Evolutionary conservation across 2,888 invertebrate species (phyloP), one percentile per base, ranked within the genome.

Genomic region (Apodemia duryi): DNA sequence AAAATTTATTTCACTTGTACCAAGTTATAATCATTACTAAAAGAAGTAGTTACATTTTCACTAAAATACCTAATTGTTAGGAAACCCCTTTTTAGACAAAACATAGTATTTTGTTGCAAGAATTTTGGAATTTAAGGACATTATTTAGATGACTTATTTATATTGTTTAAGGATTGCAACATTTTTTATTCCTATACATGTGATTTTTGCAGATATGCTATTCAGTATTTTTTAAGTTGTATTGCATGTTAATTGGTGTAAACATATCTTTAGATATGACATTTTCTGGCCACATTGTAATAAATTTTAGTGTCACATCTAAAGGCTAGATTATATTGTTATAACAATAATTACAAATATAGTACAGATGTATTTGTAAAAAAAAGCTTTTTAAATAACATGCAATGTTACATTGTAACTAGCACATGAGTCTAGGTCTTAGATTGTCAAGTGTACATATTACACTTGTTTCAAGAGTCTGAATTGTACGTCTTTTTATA

Each of bases 131-230:
- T 77, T 73, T 84, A 83, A 80, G 82, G 79, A 85, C 79, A 83
- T 80, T 76, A 79, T 81, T 84, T 81, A 83, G 76, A 80, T 80
- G 77, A 78, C 54, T 54, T 54, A 11, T 80, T 83, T 81, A 73
- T 81, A 81, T 78, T 82, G 77, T 71, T 71, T 85, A 86, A 87
- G 88, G 83, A 89, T 82, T 86, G 84, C 83, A 86, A 79, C 77
- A 77, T 75, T 87, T 54, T 54, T 54, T 54, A 54, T 54, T 54
- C 54, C 54, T 54, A 29, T 54, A 54, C 54, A 54, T 54, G 54
- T 54, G 29, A 54, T 54, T 54, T 54, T 54, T 54, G 28, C 54
- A 54, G 28, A 54, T 28, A 54, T 29, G 10, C 54, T 54, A 54
- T 54, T 54, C 11, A 29, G 28, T 54, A 54, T 54, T 54, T 28